phyloP scores from a whole-genome alignment of 2,113 vertebrate species.

The Pogonocichla stellata region DNA sequence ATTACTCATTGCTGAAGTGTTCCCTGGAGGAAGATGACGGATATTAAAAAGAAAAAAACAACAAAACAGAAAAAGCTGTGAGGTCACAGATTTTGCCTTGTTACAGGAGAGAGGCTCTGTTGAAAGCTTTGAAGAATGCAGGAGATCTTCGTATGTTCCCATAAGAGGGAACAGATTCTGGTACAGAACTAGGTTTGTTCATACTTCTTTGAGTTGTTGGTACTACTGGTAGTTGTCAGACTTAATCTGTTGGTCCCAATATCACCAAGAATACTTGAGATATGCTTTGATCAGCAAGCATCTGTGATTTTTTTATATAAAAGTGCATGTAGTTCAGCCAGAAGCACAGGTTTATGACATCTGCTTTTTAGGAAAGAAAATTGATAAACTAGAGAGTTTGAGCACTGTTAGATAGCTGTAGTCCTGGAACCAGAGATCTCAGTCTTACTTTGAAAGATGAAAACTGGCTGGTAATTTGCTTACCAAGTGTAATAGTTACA shows the following conservation, averaged over 20 bases:
- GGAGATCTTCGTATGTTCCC: accelerated
- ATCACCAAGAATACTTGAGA: neutral
- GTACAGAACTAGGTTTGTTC: neutral
- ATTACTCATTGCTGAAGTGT: neutral
- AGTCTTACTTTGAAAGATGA: neutral
- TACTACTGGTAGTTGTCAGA: neutral
- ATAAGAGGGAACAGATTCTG: neutral
- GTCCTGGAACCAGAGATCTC: neutral
- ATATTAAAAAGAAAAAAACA: neutral
- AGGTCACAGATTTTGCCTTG: neutral
- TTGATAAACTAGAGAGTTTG: neutral
- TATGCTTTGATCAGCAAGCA: neutral
- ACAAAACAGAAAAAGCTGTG: neutral
- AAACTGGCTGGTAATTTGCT: neutral
- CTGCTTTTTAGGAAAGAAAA: neutral
- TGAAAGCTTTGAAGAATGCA: neutral
- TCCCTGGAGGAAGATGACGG: neutral
- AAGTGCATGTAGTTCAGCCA: neutral
- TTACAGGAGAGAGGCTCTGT: neutral
- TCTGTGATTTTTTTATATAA: neutral
- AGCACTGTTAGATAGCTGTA: neutral
- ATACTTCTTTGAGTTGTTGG: neutral
- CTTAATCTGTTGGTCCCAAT: neutral
- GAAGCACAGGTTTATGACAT: neutral
- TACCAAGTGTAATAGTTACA: neutral